Evolutionary conservation across 2,113 vertebrate species (phyloP), one percentile per base, ranked within the genome.

Genomic region (Pristiophorus japonicus): DNA sequence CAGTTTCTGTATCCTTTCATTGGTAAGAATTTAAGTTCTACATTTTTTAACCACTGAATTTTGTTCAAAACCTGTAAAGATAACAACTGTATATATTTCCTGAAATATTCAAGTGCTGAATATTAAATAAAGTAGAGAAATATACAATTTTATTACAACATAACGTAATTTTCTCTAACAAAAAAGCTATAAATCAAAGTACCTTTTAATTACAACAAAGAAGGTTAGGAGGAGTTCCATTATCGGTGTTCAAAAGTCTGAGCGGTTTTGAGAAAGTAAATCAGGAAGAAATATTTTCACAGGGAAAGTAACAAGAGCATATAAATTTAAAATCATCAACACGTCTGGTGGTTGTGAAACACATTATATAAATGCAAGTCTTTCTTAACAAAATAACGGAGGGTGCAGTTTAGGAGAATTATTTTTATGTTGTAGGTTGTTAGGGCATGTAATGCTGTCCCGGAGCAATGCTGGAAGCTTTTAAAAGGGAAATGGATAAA

Each of bases 1-100:
- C 99, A 99, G 95, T 99, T 99, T 96, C 97, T 99, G 70, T 99
- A 99, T 97, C 99, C 99, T 95, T 99, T 99, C 96, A 99, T 99
- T 96, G 99, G 99, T 99, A 98, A 97, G 98, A 38, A 45, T 38
- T 94, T 94, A 24, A 90, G 59, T 90, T 55, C 51, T 4, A 90
- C 87, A 59, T 34, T 16, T 24, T 12, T 90, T 90, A 55, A 90
- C 14, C 87, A 18, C 12, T 59, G 10, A 59, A 55, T 59, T 59
- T 27, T 30, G 34, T 59, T 20, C 38, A 81, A 81, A 42, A 38
- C 38, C 38, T 18, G 78, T 81, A 81, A 30, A 59, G 51, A 20
- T 81, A 18, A 42, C 87, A 34, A 87, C 8, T 90, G 4, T 59
- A 34, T 55, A 14, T 90, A 24, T 85, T 85, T 30, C 27, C 47